Evolutionary conservation across 2,888 invertebrate species (phyloP), one percentile per base, ranked within the genome.

Genomic region (Cheilosia grossa): DNA sequence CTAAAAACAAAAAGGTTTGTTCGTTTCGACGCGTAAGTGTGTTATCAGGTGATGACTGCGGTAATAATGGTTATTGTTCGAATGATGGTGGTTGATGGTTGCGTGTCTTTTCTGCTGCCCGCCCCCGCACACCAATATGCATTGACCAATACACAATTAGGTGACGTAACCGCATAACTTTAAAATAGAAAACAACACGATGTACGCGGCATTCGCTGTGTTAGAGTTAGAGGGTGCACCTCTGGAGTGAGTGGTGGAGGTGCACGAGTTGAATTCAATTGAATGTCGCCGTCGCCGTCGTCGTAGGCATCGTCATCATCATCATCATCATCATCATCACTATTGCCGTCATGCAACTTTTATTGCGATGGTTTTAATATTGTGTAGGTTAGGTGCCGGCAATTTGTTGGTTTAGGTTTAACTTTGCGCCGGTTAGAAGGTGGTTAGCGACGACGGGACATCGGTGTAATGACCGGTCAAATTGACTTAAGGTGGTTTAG

Each of bases 21-120:
- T 79, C 47, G 63, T 59, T 69, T 79, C 15, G 40, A 51, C 69
- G 49, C 61, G 58, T 79, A 74, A 79, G 79, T 83, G 53, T 83
- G 79, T 79, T 83, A 83, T 83, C 79, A 82, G 83, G 79, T 79
- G 79, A 79, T 74, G 79, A 79, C 53, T 79, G 78, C 73, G 78
- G 82, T 56, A 67, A 64, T 69, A 30, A 74, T 63, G 63, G 67
- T 63, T 61, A 59, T 58, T 73, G 63, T 73, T 54, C 30, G 40
- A 59, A 44, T 40, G 44, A 47, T 58, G 40, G 58, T 44, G 58
- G 49, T 56, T 17, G 51, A 58, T 49, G 53, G 42, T 64, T 77
- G 66, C 53, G 47, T 64, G 77, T 30, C 54, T 47, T 58, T 27
- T 63, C 53, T 15, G 37, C 15, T 47, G 15, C 44, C 1, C 13